Evolutionary conservation across 92 coral and sea anemone genomes (phyloP).

Genomic region (Plumapathes pennacea): DNA sequence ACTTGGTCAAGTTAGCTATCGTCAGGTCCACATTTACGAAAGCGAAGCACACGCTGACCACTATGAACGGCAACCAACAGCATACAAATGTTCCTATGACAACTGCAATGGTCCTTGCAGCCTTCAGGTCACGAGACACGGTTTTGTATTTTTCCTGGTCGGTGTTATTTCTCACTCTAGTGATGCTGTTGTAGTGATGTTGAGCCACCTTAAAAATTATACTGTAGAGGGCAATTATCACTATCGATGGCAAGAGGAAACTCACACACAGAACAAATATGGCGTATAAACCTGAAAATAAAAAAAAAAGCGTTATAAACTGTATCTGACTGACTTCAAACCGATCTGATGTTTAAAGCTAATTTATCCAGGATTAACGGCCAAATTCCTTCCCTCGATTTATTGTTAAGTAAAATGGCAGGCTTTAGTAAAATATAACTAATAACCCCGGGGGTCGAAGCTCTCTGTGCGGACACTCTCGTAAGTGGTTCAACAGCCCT

Average conservation of each 20-base stretch:
- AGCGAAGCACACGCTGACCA: constrained; percentile 63
- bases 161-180: constrained; percentile 9
- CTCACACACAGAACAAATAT: constrained; percentile 63
- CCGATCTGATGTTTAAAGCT: neutral
- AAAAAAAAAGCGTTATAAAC: neutral
- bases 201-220: constrained; percentile 74
- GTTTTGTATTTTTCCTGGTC: constrained; percentile 48
- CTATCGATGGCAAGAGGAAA: constrained; percentile 62
- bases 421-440: too few relatives aligned
- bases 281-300: constrained; percentile 63
- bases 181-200: constrained; percentile 62
- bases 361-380: neutral
- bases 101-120: constrained; percentile 87
- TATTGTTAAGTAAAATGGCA: too few relatives aligned
- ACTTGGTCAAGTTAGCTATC: constrained; percentile 68
- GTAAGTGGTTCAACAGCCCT: too few relatives aligned
- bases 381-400: neutral
- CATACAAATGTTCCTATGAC: constrained; percentile 82
- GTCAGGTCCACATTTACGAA: constrained; percentile 14
- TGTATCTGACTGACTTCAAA: too few relatives aligned
- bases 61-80: constrained; percentile 88
- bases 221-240: constrained; percentile 75
- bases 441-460: too few relatives aligned
- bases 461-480: too few relatives aligned
- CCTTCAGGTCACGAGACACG: constrained; percentile 67